Evolutionary conservation across 2,888 invertebrate genomes (phyloP).

Genomic region (Eumacrocentrus americanus): DNA sequence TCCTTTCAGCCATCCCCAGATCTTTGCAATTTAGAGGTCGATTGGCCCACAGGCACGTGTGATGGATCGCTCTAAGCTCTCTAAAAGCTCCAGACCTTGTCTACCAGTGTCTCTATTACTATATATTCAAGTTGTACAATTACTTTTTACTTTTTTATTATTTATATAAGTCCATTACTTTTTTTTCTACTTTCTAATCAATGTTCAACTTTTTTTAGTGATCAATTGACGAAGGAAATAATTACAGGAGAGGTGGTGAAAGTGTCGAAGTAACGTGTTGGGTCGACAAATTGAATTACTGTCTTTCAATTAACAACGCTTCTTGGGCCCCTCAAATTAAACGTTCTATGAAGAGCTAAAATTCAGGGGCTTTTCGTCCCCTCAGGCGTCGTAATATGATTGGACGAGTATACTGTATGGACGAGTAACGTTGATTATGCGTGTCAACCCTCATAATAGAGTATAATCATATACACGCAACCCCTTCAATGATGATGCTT

Average conservation of each 20-base stretch:
- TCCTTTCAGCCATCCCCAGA: constrained; percentile 8
- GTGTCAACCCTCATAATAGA: constrained; percentile 3
- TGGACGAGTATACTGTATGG: constrained; percentile 3
- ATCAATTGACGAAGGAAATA: constrained; percentile 1
- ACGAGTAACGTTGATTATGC: constrained; percentile 10
- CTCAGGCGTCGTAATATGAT: not conserved
- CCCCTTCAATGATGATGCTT: not conserved
- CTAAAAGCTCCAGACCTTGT: not conserved
- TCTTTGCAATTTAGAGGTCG: constrained; percentile 2
- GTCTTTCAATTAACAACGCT: constrained; percentile 38
- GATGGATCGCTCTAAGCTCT: not conserved
- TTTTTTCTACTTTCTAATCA: too few species aligned
- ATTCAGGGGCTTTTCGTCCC: constrained; percentile 10
- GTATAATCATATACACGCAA: not conserved
- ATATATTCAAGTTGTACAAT: too few species aligned
- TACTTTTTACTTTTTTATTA: too few species aligned
- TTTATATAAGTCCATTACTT: too few species aligned
- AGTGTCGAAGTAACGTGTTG: constrained; percentile 17
- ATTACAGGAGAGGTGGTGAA: too few species aligned
- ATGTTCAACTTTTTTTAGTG: not conserved
- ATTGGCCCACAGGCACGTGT: not conserved
- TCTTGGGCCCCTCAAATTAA: constrained; percentile 42
- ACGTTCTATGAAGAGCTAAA: constrained; percentile 40
- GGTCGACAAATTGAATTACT: constrained; percentile 44
- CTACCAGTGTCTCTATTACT: too few species aligned